These are phyloP conservation scores for Oreonectes daqikongensis DNA, from an alignment of 2,797 vertebrate species.

Conservation along the genomic window DNA sequence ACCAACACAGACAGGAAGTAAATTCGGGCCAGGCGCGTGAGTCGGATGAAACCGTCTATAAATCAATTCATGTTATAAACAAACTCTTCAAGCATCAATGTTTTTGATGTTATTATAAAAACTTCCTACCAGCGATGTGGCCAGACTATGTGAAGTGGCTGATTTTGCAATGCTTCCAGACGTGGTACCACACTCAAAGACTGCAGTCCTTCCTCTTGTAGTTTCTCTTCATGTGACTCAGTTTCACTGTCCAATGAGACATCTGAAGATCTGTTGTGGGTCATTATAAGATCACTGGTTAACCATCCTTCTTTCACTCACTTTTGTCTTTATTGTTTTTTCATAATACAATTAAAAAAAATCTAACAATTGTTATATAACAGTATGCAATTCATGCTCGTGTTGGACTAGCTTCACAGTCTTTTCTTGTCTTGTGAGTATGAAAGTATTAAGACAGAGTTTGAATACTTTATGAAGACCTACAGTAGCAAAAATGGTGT, in stretches of 20 bases:
- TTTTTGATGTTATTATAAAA: neutral
- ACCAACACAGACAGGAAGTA: too few species aligned
- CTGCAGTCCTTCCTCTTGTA: constrained; percentile 1
- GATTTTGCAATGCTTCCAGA: constrained; percentile 8
- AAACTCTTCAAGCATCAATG: too few species aligned
- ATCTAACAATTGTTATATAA: too few species aligned
- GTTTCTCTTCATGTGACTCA: constrained; percentile 26
- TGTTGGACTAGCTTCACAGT: neutral
- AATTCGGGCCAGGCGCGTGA: too few species aligned
- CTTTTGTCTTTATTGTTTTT: neutral
- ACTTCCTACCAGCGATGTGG: constrained; percentile 91
- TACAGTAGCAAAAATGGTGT: too few species aligned
- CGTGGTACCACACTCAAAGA: neutral
- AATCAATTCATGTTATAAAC: too few species aligned
- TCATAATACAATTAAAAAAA: neutral
- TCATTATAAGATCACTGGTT: neutral
- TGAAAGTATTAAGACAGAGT: too few species aligned
- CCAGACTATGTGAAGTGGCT: constrained; percentile 87
- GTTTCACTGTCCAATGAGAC: neutral
- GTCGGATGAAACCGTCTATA: too few species aligned
- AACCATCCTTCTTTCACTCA: neutral
- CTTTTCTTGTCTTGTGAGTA: neutral
- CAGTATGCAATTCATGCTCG: too few species aligned
- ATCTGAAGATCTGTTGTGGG: constrained; percentile 3
- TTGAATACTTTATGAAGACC: too few species aligned